phyloP scores from a whole-genome alignment of 2,113 vertebrate genomes.

The Numida meleagris region DNA sequence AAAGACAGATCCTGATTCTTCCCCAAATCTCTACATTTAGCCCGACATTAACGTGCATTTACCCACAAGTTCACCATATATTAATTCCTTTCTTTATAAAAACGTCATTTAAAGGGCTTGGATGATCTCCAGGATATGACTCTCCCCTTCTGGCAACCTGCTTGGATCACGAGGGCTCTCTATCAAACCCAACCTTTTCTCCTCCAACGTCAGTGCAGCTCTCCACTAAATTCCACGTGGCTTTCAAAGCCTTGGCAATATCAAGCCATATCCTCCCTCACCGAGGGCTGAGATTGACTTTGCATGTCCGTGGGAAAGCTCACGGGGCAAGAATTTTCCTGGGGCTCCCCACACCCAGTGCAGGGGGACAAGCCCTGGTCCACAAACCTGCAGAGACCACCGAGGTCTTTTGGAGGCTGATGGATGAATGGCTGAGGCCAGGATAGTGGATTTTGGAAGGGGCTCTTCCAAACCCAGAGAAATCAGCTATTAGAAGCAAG shows the following conservation, averaged over 20 bases:
- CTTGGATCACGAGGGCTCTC: background rate
- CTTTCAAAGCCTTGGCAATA: background rate
- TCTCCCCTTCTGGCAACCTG: background rate
- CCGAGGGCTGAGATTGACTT: background rate
- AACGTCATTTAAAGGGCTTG: background rate
- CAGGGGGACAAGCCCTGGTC: background rate
- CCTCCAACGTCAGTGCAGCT: background rate
- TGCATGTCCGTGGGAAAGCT: background rate
- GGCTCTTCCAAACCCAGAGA: background rate
- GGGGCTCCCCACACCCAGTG: rapidly evolving
- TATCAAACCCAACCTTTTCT: background rate
- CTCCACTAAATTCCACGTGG: background rate
- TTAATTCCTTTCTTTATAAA: background rate
- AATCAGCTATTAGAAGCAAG: constrained; percentile 15
- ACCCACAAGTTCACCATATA: background rate
- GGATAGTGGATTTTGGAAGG: background rate
- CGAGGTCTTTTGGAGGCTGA: background rate
- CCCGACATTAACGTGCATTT: background rate
- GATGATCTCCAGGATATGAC: background rate
- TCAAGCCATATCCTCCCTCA: background rate
- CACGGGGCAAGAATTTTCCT: background rate
- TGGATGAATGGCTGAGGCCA: background rate
- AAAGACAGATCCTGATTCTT: background rate
- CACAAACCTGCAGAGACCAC: background rate
- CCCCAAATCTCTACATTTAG: background rate